Evolutionary conservation across 2,888 invertebrate species (phyloP).

Genomic region (Eilema caniola): DNA sequence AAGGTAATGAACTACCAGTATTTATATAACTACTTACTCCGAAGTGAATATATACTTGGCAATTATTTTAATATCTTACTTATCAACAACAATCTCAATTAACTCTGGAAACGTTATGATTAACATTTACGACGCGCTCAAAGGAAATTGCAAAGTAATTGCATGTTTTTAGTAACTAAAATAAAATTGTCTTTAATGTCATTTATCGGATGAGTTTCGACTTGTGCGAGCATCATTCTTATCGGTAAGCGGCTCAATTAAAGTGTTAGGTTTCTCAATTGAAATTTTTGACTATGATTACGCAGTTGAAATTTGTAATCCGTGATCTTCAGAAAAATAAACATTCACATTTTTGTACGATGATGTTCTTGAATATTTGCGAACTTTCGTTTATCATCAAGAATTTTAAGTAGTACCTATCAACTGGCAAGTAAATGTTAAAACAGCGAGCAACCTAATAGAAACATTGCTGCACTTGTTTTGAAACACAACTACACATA

Average conservation of each 20-base stretch:
- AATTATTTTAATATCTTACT: conserved; percentile 53
- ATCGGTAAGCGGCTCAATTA: not conserved
- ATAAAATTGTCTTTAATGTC: conserved; percentile 45
- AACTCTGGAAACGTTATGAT: conserved; percentile 44
- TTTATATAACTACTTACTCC: not conserved
- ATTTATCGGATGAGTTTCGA: not conserved
- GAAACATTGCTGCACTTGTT: not conserved
- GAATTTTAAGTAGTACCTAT: no score
- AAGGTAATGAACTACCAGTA: conserved; percentile 1
- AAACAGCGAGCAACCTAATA: not conserved
- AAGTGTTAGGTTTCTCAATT: not conserved
- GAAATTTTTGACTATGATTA: not conserved
- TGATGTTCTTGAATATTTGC: not conserved
- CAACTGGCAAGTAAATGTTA: not conserved
- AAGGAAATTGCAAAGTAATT: conserved; percentile 46
- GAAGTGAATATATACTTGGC: conserved; percentile 35
- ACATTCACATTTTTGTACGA: not conserved
- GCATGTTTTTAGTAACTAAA: conserved; percentile 48
- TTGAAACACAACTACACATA: no score
- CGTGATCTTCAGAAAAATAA: not conserved
- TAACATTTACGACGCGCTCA: conserved; percentile 45
- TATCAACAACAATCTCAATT: conserved; percentile 59
- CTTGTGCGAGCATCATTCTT: conserved; percentile 5
- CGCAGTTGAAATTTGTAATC: not conserved
- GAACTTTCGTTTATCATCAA: no score